phyloP scores from a whole-genome alignment of 2,888 invertebrate species.

The Thera britannica region DNA sequence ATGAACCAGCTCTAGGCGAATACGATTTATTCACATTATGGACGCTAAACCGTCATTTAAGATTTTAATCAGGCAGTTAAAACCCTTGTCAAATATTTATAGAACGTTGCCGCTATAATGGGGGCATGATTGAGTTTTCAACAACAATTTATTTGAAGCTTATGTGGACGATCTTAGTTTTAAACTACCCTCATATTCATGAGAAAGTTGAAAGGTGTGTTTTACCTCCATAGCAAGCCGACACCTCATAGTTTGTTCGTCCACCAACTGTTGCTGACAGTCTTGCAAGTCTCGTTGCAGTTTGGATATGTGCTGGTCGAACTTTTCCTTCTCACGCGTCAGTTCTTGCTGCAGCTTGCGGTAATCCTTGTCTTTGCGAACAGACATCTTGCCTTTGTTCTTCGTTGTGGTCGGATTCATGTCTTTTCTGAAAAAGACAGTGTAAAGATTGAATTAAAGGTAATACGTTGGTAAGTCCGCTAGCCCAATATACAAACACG shows the following conservation, averaged over 20 bases:
- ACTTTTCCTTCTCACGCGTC: constrained; percentile 97
- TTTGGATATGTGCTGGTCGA: constrained; percentile 93
- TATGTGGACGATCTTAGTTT: not conserved
- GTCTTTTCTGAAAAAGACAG: no score
- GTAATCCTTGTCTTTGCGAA: constrained; percentile 97
- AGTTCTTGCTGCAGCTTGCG: constrained; percentile 97
- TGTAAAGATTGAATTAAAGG: no score
- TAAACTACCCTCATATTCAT: not conserved
- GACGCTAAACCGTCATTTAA: no score
- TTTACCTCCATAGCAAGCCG: constrained; percentile 94
- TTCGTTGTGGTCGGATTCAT: constrained; percentile 89
- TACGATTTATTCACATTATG: no score
- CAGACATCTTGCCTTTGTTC: constrained; percentile 91
- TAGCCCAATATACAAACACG: no score
- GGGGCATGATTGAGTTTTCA: no score
- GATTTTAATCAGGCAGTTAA: no score
- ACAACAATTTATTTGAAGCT: no score
- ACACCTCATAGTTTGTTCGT: constrained; percentile 89
- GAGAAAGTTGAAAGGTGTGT: not conserved
- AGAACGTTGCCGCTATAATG: no score
- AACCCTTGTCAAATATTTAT: no score
- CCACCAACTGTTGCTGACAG: constrained; percentile 89
- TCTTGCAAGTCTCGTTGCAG: constrained; percentile 95
- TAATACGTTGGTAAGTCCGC: no score
- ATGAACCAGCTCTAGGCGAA: no score